Evolutionary conservation across 2,113 vertebrate species (phyloP), one percentile per base, ranked within the genome.

Genomic region (Melanostigma gelatinosum): DNA sequence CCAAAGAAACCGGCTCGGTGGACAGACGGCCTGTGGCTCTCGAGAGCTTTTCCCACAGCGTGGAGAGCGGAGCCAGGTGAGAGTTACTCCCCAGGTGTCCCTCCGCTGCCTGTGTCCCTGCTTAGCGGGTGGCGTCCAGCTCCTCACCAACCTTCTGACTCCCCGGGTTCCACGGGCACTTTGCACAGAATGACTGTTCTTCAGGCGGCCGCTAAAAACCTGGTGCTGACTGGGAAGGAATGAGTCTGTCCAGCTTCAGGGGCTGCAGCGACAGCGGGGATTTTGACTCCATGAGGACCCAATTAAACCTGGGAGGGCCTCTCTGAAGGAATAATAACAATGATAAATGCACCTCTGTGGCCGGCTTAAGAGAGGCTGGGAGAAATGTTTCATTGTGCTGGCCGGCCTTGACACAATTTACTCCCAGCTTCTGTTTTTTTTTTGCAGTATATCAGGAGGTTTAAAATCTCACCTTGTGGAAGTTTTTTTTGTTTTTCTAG

Each of bases 251-350:
- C 80, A 82, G 74, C 68, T 73, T 40, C 9, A 16, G 80, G 79
- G 46, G 79, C 85, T 85, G 66, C 69, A 70, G 76, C 75, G 79
- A 84, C 80, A 77, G 79, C 5, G 38, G 75, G 73, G 84, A 85
- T 87, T 86, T 89, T 88, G 89, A 91, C 88, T 93, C 92, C 92
- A 91, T 82, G 85, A 94, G 92, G 91, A 93, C 86, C 91, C 89
- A 94, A 93, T 94, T 94, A 93, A 91, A 92, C 85, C 76, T 88
- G 85, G 81, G 85, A 90, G 90, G 86, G 85, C 88, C 86, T 89
- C 87, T 90, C 78, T 85, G 79, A 90, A 91, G 88, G 85, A 89
- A 90, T 88, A 92, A 91, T 90, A 92, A 92, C 87, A 86, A 85
- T 90, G 92, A 92, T 91, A 82, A 93, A 93, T 92, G 89, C 80